These are phyloP conservation scores for Rhinichthys osculus DNA, from an alignment of 2,797 vertebrate genomes.

Conservation along the genomic window DNA sequence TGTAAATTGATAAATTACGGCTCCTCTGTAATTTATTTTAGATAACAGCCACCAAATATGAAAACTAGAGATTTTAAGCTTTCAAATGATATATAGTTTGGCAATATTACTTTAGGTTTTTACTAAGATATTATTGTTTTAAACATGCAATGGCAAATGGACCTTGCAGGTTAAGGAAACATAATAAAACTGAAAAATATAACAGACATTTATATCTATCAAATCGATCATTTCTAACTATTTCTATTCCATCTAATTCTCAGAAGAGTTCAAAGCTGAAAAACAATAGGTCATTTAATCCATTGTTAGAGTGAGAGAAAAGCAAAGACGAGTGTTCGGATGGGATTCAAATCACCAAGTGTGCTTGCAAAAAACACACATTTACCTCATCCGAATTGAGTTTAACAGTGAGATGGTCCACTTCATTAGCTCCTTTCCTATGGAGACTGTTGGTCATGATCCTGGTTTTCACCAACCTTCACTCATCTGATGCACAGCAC, in stretches of 20 bases:
- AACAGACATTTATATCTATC: not conserved
- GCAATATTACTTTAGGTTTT: too few species aligned
- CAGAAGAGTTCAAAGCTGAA: not conserved
- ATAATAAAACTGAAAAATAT: not conserved
- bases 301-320: not conserved
- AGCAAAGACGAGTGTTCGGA: not conserved
- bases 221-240: too few species aligned
- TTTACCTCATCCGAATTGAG: not conserved
- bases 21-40: too few species aligned
- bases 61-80: too few species aligned
- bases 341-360: not conserved
- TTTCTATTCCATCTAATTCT: not conserved
- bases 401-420: not conserved
- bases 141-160: too few species aligned
- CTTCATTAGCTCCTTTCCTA: not conserved
- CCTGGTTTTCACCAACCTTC: not conserved
- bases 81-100: too few species aligned
- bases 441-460: not conserved
- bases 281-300: not conserved
- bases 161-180: too few species aligned
- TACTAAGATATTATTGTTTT: too few species aligned
- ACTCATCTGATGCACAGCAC: not conserved
- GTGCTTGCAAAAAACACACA: not conserved
- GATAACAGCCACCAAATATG: too few species aligned
- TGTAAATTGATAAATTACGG: too few species aligned